Percentiles rank a stretch among this genome's conserved stretches.
phyloP scores from a whole-genome alignment of 2,797 vertebrate species.

The Meda fulgida region DNA sequence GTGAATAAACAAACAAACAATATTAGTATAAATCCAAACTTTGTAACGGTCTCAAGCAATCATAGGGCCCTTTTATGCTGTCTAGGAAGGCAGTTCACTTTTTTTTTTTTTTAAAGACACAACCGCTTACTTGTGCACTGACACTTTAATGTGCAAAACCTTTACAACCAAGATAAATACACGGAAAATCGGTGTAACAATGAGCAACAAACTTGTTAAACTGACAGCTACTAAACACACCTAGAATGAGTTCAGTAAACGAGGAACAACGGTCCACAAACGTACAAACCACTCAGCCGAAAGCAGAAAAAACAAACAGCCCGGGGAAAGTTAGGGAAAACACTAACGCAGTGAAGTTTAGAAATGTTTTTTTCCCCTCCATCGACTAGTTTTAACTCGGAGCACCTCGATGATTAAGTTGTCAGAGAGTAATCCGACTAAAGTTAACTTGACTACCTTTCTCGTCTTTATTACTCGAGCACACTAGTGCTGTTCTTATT shows the following conservation, averaged over 20 bases:
- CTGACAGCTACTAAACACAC: neutral
- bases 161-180: neutral
- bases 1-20: neutral
- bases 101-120: neutral
- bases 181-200: neutral
- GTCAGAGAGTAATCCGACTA: neutral
- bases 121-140: neutral
- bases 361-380: no score
- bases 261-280: neutral
- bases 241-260: neutral
- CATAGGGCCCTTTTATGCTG: neutral
- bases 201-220: neutral
- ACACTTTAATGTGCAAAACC: neutral
- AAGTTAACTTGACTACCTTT: neutral
- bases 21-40: no score
- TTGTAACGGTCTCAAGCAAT: neutral
- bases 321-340: neutral
- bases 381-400: neutral
- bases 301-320: constrained; percentile 17
- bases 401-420: neutral
- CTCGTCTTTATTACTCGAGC: neutral
- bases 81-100: neutral
- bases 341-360: neutral
- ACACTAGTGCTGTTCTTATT: neutral
- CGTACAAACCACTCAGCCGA: neutral